Percentiles rank a stretch among this genome's conserved stretches.
Evolutionary conservation across 1,140 invertebrate genomes (phyloP).

Genomic region (Penaeus vannamei): DNA sequence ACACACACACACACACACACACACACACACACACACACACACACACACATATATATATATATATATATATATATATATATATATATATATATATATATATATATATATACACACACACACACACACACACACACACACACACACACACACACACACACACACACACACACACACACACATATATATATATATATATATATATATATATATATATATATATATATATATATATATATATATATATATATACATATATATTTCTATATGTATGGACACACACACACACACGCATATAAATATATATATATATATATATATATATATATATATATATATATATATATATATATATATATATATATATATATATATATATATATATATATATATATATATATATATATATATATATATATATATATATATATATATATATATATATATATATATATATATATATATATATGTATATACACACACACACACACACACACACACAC

Average conservation of each 20-base stretch:
- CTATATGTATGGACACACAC: neutral
- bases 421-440: too few relatives aligned
- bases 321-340: conserved; percentile 28
- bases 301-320: conserved; percentile 3
- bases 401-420: too few relatives aligned
- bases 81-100: conserved; percentile 24
- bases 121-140: neutral
- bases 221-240: neutral
- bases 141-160: neutral
- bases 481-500: too few relatives aligned
- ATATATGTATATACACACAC: too few relatives aligned
- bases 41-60: neutral
- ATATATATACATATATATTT: neutral
- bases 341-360: neutral
- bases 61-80: conserved; percentile 17
- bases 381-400: too few relatives aligned
- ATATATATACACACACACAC: neutral
- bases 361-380: neutral
- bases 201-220: conserved; percentile 22
- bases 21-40: neutral
- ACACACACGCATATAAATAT: neutral
- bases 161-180: neutral
- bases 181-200: conserved; percentile 22
- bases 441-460: too few relatives aligned
- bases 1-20: neutral